Conservation (phyloP, 2,888 invertebrate species). For the Rhorus exstirpatorius region DNA sequence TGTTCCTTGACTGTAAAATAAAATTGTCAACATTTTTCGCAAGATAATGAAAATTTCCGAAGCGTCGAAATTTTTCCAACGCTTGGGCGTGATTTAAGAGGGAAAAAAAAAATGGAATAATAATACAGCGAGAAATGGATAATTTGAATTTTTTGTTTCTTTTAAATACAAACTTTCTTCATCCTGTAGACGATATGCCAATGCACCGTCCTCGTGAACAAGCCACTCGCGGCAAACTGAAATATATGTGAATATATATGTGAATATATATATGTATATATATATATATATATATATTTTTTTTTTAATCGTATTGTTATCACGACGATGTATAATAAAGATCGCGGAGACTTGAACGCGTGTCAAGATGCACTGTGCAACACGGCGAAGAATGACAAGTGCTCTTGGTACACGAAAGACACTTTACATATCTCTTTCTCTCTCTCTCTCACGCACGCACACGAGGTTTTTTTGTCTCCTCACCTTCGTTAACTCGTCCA, state of each 20-base stretch:
- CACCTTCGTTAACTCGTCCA: constrained; percentile 90
- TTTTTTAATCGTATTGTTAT: constrained; percentile 48
- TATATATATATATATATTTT: constrained; percentile 63
- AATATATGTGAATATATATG: too few relatives aligned
- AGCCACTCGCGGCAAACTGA: constrained; percentile 94
- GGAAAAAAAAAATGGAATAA: too few relatives aligned
- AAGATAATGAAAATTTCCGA: too few relatives aligned
- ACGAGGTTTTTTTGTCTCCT: constrained; percentile 52
- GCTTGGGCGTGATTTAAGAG: too few relatives aligned
- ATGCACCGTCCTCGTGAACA: constrained; percentile 93
- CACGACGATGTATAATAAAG: constrained; percentile 6
- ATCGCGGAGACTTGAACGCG: constrained; percentile 43
- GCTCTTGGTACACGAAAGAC: constrained; percentile 28
- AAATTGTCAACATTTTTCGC: too few relatives aligned
- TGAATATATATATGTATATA: too few relatives aligned
- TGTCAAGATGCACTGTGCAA: too few relatives aligned
- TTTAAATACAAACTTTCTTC: constrained; percentile 90
- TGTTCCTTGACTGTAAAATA: constrained; percentile 89
- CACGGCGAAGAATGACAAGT: constrained; percentile 31
- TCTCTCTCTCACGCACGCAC: background rate
- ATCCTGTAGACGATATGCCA: constrained; percentile 93
- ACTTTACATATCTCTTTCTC: background rate
- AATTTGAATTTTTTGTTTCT: too few relatives aligned
- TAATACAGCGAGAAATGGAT: constrained; percentile 7
- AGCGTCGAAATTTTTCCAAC: too few relatives aligned